Evolutionary conservation across 1,140 invertebrate species (phyloP), one percentile per base, ranked within the genome.

Genomic region (Diprion similis): DNA sequence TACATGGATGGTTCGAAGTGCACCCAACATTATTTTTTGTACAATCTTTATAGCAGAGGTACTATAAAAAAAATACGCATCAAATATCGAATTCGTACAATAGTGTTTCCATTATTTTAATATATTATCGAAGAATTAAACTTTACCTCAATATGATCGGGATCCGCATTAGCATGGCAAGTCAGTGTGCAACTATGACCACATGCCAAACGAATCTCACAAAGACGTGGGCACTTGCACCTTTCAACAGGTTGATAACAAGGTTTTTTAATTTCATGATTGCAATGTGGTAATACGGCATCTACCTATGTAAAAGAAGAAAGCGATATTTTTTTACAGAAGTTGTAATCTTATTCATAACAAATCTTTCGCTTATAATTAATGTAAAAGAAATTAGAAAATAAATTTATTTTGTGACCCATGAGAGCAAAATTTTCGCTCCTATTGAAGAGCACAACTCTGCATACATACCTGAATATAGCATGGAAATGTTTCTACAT

Each of bases 161-260:
- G 89, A 79, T 90, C 90, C 13, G 82, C 72, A 0, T 77, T 77
- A n/a, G 88, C 85, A 77, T 91, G 90, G 75, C 90, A 91, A 0
- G 69, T 78, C 11, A 72, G 76, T 10, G 18, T 46, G 77, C 90
- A 91, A 7, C 79, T 79, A 77, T 91, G 90, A 0, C 90, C 90
- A 79, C 90, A 91, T n/a, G 85, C 82, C 11, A 90, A 78, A 7
- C 87, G 81, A 45, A 79, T 79, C 68, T 81, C 79, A 76, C 90
- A 91, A 0, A 81, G 83, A 46, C 76, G 70, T 7, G 80, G 72
- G 79, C 90, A 91, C n/a, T 18, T 37, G 46, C 86, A 84, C 7
- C 68, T 73, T 6, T 82, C 75, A 13, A 81, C 67, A 71, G 87
- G 78, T 51, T 78, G 66, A 65, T 82, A 76, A 77, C 89, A 91